Percentiles rank a stretch among this genome's conserved stretches.
These are phyloP conservation scores for Rhyacichthys aspro DNA, from an alignment of 2,797 vertebrate genomes.

Conservation along the genomic window DNA sequence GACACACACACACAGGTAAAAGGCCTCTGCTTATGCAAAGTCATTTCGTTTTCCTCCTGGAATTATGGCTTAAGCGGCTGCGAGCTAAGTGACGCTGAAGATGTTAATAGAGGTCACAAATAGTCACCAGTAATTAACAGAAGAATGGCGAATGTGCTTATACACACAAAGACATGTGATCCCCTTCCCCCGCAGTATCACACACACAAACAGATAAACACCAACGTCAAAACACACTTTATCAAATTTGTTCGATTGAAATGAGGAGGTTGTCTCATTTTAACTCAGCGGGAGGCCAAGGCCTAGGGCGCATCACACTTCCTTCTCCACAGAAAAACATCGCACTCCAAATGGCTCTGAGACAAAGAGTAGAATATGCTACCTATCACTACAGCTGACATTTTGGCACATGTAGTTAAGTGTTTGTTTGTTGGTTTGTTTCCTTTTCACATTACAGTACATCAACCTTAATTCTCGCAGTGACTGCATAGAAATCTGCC, in stretches of 20 bases:
- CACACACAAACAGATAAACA: constrained; percentile 24
- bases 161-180: constrained; percentile 32
- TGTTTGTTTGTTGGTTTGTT: constrained; percentile 7
- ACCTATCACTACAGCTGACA: not conserved
- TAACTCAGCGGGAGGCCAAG: constrained; percentile 29
- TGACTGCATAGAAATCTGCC: constrained; percentile 4
- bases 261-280: constrained; percentile 34
- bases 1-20: constrained; percentile 36
- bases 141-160: constrained; percentile 19
- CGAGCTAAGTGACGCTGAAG: constrained; percentile 64
- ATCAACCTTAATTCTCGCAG: not conserved
- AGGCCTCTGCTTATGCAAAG: constrained; percentile 67
- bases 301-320: constrained; percentile 28
- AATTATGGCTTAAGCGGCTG: constrained; percentile 70
- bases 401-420: not conserved
- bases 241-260: constrained; percentile 28
- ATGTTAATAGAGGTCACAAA: constrained; percentile 78
- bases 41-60: constrained; percentile 73
- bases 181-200: constrained; percentile 32
- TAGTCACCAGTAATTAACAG: constrained; percentile 76
- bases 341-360: constrained; percentile 18
- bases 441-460: not conserved
- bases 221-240: constrained; percentile 30
- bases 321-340: constrained; percentile 25
- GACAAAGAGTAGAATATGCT: constrained; percentile 6